Evolutionary conservation across 2,888 invertebrate species (phyloP).

Genomic region (Choreutis nemorana): DNA sequence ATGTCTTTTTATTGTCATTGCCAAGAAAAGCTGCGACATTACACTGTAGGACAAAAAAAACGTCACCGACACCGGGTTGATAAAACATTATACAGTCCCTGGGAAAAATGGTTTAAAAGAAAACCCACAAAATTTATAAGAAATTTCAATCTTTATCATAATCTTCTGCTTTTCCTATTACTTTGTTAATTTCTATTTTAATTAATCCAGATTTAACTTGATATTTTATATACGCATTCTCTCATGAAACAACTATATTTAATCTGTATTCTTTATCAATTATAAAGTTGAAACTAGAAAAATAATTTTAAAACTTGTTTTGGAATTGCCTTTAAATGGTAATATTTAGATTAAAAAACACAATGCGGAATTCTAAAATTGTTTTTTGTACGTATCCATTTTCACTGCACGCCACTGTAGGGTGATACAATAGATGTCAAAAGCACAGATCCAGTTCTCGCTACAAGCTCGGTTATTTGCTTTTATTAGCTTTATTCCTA

Average conservation of each 20-base stretch:
- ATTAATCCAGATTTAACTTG: too few relatives aligned
- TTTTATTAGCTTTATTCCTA: constrained; percentile 16
- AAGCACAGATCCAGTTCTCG: constrained; percentile 18
- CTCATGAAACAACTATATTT: not conserved
- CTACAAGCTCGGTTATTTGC: constrained; percentile 19
- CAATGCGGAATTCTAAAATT: too few relatives aligned
- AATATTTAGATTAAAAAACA: not conserved
- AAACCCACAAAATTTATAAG: not conserved
- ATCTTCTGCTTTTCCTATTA: too few relatives aligned
- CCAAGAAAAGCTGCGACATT: constrained; percentile 8
- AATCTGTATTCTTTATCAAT: not conserved
- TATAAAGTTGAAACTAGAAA: not conserved
- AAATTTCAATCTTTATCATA: not conserved
- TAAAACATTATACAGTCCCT: not conserved
- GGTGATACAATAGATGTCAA: constrained; percentile 27
- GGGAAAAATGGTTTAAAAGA: not conserved
- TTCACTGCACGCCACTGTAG: constrained; percentile 18
- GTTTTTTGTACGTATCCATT: constrained; percentile 5
- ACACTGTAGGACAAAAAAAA: constrained; percentile 16
- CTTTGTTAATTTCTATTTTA: too few relatives aligned
- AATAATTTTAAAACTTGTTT: too few relatives aligned
- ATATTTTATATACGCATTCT: not conserved
- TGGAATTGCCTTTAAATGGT: not conserved
- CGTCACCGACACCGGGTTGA: too few relatives aligned
- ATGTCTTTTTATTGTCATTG: constrained; percentile 20